Base-by-base conservation (phyloP, 2,113 vertebrate species). In the Nothobranchius kuhntae region DNA sequence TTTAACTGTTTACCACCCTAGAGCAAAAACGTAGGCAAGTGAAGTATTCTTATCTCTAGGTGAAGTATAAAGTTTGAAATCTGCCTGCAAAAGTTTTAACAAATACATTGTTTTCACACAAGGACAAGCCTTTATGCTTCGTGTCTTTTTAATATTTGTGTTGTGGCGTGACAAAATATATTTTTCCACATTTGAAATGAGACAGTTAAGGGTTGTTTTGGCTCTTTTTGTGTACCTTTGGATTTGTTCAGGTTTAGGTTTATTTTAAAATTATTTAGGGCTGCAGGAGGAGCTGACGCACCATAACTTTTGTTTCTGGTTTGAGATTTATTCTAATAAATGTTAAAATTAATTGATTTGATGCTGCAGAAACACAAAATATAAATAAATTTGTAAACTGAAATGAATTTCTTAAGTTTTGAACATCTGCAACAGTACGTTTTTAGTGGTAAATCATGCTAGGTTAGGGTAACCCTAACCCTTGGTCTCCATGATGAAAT, bases 11-110 rank as follows among this genome's bases (percentile, higher is more conserved):
- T 15, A 46, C 38, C 56, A 53, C n/a, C 55, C 47, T 10, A 59
- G 17, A 58, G 56, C 38, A 59, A 47, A 30, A 69, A 21, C 40
- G 36, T 15, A 47, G 53, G 11, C 48, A 40, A 69, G 68, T 48
- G 14, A 8, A 55, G 45, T 38, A 8, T 46, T 79, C 14, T 65
- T 68, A 63, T 60, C 71, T 64, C 74, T 26, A 59, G 68, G 53
- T 82, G 61, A 81, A 81, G 63, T 82, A 63, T 75, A 40, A 69
- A 61, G 66, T 81, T 80, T 65, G n/a, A 62, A 46, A 35, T 44
- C 17, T 69, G 48, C 60, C 53, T 73, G 44, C 35, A 11, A 52
- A 24, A 60, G 53, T 72, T 56, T 65, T 5, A 58, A 13, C 24
- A 61, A 17, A 45, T 2, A 36, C 53, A 59, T 69, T 65, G 53